Evolutionary conservation across 1,140 invertebrate species (phyloP), one percentile per base, ranked within the genome.

Genomic region (Plectrocnemia conspersa): DNA sequence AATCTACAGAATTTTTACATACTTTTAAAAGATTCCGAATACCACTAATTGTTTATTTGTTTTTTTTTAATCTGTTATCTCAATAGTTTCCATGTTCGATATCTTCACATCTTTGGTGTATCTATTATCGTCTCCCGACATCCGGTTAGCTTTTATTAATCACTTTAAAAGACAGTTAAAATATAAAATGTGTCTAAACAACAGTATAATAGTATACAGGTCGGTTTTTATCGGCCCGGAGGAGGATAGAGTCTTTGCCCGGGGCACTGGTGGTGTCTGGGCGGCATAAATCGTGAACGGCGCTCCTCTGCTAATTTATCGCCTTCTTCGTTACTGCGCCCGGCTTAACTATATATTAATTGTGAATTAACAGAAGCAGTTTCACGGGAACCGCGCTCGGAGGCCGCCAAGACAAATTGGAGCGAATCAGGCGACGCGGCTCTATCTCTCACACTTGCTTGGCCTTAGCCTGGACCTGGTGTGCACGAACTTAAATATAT

Each of bases 281-380:
- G 5, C 35, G 35, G 35, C 35, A 38, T 38, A 38, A 38, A 38
- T 38, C 35, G 6, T 38, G 35, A 38, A 38, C 18, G 35, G 35
- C 35, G 35, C 35, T 38, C 35, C 11, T 38, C 18, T n/a, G n/a
- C 10, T 38, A 38, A 38, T 38, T 38, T 38, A 38, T 38, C 35
- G 35, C 35, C 15, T 16, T 10, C 35, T 38, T 38, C 35, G 35
- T 38, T 38, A 38, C 35, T 7, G 46, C 35, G 9, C 21, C 44
- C 40, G 44, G 36, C 53, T 32, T 48, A 55, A 54, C 32, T 54
- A 59, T 59, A 52, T 56, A 55, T 59, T 59, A 59, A 59, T 59
- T 59, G 58, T 56, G 53, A 59, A 59, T 59, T 59, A 59, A 56
- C 58, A 54, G 48, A 49, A 52, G 42, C 48, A 54, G 35, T 40